Percentiles rank a stretch among this genome's conserved stretches.
These are phyloP conservation scores for Tangachromis dhanisi DNA, from an alignment of 2,113 vertebrate genomes.

Conservation along the genomic window DNA sequence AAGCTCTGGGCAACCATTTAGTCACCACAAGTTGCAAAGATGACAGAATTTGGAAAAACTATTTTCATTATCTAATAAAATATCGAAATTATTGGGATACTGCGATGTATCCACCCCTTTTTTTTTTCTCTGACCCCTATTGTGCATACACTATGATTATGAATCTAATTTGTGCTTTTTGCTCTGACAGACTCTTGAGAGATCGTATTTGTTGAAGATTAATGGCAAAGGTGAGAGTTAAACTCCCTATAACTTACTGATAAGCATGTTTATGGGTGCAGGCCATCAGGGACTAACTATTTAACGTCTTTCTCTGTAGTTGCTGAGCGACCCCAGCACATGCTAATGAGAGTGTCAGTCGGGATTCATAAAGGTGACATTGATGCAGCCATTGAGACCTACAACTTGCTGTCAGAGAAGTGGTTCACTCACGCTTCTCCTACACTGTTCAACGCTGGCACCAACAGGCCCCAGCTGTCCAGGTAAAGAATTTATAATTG, in stretches of 20 bases:
- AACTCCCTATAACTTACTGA: not conserved
- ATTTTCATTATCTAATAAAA: not conserved
- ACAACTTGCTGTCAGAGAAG: constrained; percentile 91
- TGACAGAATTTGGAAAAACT: not conserved
- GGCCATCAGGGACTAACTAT: not conserved
- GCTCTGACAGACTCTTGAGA: constrained; percentile 82
- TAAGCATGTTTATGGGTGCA: not conserved
- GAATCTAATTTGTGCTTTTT: not conserved
- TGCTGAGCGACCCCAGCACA: constrained; percentile 93
- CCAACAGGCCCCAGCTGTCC: constrained; percentile 90
- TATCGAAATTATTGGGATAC: rapidly evolving
- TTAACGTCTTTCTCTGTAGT: constrained; percentile 57
- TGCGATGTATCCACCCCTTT: not conserved
- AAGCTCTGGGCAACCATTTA: not conserved
- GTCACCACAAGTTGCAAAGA: not conserved
- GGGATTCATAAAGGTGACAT: constrained; percentile 89
- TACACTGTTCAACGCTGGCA: constrained; percentile 94
- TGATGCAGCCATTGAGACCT: constrained; percentile 87
- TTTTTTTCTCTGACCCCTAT: not conserved
- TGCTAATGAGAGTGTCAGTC: constrained; percentile 94
- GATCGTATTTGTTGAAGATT: constrained; percentile 92
- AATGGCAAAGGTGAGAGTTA: constrained; percentile 84
- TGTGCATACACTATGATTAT: not conserved
- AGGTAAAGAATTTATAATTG: constrained; percentile 66
- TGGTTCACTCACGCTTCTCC: constrained; percentile 98